Conservation (phyloP, 2,888 invertebrate genomes). For the Diplazon laetatorius region DNA sequence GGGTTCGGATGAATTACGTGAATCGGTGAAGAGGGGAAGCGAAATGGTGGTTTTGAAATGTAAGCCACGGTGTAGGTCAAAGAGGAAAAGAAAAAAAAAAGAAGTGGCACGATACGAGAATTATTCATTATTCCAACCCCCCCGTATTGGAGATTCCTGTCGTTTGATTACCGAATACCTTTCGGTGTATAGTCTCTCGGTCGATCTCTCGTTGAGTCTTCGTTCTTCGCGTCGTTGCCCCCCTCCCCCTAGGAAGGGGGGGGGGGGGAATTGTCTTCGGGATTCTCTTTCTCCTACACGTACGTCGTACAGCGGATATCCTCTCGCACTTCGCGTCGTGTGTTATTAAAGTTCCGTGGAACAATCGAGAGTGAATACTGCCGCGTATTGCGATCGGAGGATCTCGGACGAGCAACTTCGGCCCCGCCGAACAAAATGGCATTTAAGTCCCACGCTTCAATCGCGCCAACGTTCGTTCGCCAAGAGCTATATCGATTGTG, state of each 20-base stretch:
- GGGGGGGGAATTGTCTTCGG: too few species aligned
- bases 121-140: conserved; percentile 69
- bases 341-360: conserved; percentile 44
- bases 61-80: conserved; percentile 54
- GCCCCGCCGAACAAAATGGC: conserved; percentile 32
- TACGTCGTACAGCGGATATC: neutral
- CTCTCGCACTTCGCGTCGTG: conserved; percentile 9
- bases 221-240: conserved; percentile 48
- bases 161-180: conserved; percentile 74
- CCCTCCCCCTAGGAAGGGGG: conserved; percentile 35
- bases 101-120: conserved; percentile 60
- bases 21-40: neutral
- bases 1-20: conserved; percentile 53
- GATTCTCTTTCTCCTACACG: conserved; percentile 32
- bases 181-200: conserved; percentile 40
- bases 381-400: conserved; percentile 11
- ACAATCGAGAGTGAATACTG: conserved; percentile 8
- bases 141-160: conserved; percentile 73
- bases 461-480: conserved; percentile 5
- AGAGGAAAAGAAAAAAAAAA: conserved; percentile 30
- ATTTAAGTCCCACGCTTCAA: conserved; percentile 36
- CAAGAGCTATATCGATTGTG: conserved; percentile 17
- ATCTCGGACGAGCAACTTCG: neutral
- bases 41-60: conserved; percentile 47
- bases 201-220: conserved; percentile 19